phyloP scores from a whole-genome alignment of 2,888 invertebrate species.

The Diplazon laetatorius region DNA sequence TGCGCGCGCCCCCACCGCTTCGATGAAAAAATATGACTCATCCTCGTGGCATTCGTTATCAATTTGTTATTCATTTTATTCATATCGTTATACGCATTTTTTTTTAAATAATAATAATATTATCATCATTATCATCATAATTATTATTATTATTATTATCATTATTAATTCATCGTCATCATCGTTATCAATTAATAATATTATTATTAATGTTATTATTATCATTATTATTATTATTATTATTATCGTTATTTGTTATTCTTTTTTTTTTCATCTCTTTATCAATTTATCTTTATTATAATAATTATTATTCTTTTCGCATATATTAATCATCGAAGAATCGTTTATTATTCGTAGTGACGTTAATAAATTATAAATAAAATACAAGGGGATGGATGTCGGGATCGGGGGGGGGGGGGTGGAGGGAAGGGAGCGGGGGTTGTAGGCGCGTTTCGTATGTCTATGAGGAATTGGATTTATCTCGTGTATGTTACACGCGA shows the following conservation, averaged over 20 bases:
- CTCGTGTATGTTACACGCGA: slow-evolving; percentile 52
- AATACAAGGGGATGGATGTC: background rate
- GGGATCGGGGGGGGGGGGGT: no score
- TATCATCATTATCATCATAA: slow-evolving; percentile 72
- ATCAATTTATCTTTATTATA: no score
- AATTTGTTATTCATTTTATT: slow-evolving; percentile 64
- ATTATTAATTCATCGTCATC: slow-evolving; percentile 70
- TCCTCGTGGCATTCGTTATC: slow-evolving; percentile 57
- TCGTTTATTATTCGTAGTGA: slow-evolving; percentile 68
- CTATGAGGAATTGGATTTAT: slow-evolving; percentile 29
- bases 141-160: slow-evolving; percentile 58
- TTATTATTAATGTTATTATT: slow-evolving; percentile 70
- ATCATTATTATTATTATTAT: slow-evolving; percentile 75
- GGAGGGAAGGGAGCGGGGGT: slow-evolving; percentile 22
- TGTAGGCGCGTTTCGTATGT: slow-evolving; percentile 42
- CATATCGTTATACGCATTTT: slow-evolving; percentile 73
- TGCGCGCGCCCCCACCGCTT: slow-evolving; percentile 4
- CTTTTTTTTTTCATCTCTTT: no score
- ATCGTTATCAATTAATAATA: slow-evolving; percentile 73
- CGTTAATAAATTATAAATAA: slow-evolving; percentile 51
- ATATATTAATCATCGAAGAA: slow-evolving; percentile 64
- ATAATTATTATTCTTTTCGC: slow-evolving; percentile 42
- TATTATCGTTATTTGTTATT: slow-evolving; percentile 68
- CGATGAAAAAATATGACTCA: slow-evolving; percentile 62
- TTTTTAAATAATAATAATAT: slow-evolving; percentile 62